Conservation (phyloP, 37 sponge, comb jelly and placozoan species). For the Tethya wilhelma region DNA sequence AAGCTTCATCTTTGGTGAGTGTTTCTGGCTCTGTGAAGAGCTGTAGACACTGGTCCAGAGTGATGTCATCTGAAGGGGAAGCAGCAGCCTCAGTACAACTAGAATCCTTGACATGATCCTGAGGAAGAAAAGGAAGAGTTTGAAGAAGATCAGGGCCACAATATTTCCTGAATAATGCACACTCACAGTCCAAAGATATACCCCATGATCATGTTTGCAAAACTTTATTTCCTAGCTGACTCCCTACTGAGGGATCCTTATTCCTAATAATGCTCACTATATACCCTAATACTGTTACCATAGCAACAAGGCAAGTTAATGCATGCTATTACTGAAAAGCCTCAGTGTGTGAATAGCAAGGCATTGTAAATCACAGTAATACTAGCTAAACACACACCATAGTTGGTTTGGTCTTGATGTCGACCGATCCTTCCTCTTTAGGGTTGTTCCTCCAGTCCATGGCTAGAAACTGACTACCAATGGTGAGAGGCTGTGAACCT, state of each 20-base stretch:
- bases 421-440: conserved; percentile 13
- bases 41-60: conserved; percentile 74
- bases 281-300: no score
- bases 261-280: no score
- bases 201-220: no score
- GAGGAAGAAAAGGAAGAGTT: not conserved
- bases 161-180: no score
- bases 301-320: no score
- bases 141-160: no score
- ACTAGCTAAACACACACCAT: no score
- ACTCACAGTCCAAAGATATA: no score
- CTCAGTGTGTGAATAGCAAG: not conserved
- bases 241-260: no score
- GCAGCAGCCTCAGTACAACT: not conserved
- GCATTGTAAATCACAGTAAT: no score
- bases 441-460: conserved; percentile 85
- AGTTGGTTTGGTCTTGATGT: conserved; percentile 44
- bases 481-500: conserved; percentile 12
- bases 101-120: not conserved
- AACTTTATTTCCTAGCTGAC: no score
- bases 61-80: conserved; percentile 21
- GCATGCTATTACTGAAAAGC: not conserved
- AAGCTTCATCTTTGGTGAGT: conserved; percentile 75
- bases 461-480: conserved; percentile 50
- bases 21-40: conserved; percentile 89